Percentiles rank a stretch among this genome's conserved stretches.
phyloP scores from a whole-genome alignment of 2,797 vertebrate species.

The Glyptemys insculpta region DNA sequence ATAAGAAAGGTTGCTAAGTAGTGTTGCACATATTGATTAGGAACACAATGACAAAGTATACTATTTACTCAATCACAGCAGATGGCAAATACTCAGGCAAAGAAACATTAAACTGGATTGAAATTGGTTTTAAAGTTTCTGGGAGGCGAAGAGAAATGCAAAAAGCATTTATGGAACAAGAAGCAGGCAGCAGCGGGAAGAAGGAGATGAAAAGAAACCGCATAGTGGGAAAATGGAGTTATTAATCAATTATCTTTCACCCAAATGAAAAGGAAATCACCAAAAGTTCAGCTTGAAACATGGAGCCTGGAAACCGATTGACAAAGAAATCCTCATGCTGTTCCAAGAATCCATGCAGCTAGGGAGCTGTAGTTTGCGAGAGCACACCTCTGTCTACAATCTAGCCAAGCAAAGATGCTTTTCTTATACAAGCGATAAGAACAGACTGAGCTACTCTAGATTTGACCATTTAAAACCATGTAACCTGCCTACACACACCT shows the following conservation, averaged over 20 bases:
- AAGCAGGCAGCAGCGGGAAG: background rate
- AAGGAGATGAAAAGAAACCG: background rate
- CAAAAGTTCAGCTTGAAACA: background rate
- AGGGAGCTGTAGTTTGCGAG: background rate
- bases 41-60: constrained; percentile 23
- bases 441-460: background rate
- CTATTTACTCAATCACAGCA: background rate
- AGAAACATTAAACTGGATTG: background rate
- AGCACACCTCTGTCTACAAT: fast-evolving
- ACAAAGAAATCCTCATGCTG: fast-evolving
- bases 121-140: background rate
- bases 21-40: background rate
- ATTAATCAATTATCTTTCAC: background rate
- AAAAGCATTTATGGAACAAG: fast-evolving
- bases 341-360: background rate
- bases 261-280: background rate
- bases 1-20: background rate
- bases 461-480: fast-evolving
- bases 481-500: background rate
- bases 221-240: background rate
- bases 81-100: background rate
- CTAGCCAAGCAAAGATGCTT: background rate
- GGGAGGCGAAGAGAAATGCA: background rate
- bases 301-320: background rate
- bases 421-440: background rate